A percentile compares a stretch with the other conserved stretches of the same genome.
Evolutionary conservation across 1,140 invertebrate genomes (phyloP).

Genomic region (Danaus plexippus): DNA sequence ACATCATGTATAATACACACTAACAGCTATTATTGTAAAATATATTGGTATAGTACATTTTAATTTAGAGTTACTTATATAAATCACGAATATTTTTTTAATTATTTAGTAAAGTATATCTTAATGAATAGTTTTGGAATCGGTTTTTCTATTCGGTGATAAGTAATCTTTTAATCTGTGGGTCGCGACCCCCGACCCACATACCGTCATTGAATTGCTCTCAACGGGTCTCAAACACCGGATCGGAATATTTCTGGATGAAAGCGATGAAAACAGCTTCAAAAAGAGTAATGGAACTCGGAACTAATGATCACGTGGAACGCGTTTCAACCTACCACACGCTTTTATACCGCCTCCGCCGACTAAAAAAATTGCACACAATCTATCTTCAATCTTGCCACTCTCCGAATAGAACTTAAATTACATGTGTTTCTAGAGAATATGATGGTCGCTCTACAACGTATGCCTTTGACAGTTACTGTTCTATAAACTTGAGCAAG

Average conservation of each 20-base stretch:
- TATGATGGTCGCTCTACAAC: constrained; percentile 25
- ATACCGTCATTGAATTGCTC: constrained; percentile 10
- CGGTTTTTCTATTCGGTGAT: too few species aligned
- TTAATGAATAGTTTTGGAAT: too few species aligned
- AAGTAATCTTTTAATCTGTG: too few species aligned
- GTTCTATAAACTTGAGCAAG: constrained; percentile 30
- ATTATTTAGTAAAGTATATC: too few species aligned
- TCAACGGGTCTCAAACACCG: constrained; percentile 18
- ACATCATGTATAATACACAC: too few species aligned
- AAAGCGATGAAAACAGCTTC: constrained; percentile 38
- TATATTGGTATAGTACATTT: too few species aligned
- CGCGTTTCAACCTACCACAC: constrained; percentile 23
- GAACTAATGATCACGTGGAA: constrained; percentile 46
- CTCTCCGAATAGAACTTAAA: constrained; percentile 18
- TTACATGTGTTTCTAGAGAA: constrained; percentile 13
- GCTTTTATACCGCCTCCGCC: constrained; percentile 20
- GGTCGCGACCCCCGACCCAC: not conserved
- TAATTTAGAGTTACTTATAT: too few species aligned
- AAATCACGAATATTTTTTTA: too few species aligned
- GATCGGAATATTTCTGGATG: constrained; percentile 37
- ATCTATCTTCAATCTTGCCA: constrained; percentile 19
- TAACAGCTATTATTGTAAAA: too few species aligned
- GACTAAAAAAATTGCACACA: constrained; percentile 15
- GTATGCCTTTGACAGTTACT: constrained; percentile 45
- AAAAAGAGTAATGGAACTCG: constrained; percentile 34